These are phyloP conservation scores for Therioaphis trifolii DNA, from an alignment of 2,888 invertebrate genomes.

Conservation along the genomic window DNA sequence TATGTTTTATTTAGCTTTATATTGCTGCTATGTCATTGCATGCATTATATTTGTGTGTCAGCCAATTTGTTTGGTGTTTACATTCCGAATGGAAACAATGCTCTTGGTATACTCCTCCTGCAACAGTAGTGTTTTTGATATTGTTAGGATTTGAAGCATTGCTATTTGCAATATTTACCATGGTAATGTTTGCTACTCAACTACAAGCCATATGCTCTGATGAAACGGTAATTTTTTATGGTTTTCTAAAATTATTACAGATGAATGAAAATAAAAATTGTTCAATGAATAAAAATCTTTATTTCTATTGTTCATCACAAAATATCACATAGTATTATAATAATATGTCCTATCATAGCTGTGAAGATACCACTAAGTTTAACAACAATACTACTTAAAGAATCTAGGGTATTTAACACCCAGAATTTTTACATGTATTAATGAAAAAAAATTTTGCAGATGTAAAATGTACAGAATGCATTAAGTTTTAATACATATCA, in stretches of 20 bases:
- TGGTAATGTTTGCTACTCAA: constrained; percentile 97
- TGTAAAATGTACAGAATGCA: no score
- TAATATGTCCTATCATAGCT: background rate
- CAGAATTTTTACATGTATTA: no score
- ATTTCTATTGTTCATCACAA: background rate
- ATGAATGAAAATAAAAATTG: background rate
- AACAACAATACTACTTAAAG: no score
- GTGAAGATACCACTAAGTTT: no score
- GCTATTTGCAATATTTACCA: constrained; percentile 96
- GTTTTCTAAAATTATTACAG: background rate
- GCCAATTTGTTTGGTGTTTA: constrained; percentile 94
- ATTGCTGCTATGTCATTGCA: constrained; percentile 97
- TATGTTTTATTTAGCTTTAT: constrained; percentile 80
- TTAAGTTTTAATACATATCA: no score
- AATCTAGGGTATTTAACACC: no score
- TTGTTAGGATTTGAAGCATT: constrained; percentile 94
- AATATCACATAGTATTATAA: background rate
- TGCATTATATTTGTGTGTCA: constrained; percentile 88
- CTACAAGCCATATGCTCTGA: constrained; percentile 98
- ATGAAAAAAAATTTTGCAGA: no score
- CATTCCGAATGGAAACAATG: constrained; percentile 95
- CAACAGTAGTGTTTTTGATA: constrained; percentile 90
- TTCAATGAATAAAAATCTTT: background rate
- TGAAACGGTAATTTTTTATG: constrained; percentile 80
- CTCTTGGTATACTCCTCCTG: constrained; percentile 92